Base-by-base conservation (phyloP, 2,888 invertebrate species). In the Melieria crassipennis region DNA sequence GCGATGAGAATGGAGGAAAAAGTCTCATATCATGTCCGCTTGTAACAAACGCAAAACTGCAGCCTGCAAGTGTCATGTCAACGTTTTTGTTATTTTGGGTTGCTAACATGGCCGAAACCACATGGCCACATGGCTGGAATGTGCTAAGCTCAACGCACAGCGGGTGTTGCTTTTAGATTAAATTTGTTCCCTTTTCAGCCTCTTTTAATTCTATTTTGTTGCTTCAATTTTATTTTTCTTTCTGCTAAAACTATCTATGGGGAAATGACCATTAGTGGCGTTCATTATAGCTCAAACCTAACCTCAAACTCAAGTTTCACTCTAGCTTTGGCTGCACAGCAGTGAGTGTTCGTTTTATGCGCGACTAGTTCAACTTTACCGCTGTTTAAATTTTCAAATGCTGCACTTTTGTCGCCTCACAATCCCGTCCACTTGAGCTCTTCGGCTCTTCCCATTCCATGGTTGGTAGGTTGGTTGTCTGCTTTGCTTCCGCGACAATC, bases 21-120 rank as follows among this genome's bases (percentile, higher is more conserved):
- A 56, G 43, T 57, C 7, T 11, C 46, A 56, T 16, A 16, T 73
- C 66, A 73, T 67, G 64, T 73, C 69, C 73, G 73, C 57, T 67
- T 66, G 57, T 55, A 60, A 47, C 56, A 69, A 55, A 69, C 30
- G 68, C 52, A 43, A 52, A 30, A 69, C 55, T 52, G 62, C 11
- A 46, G 16, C 52, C 43, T 50, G n/a, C 6, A 52, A 69, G 61
- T 55, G 52, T 4, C 46, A 9, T 11, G 64, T 52, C 43, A 43
- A 7, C 9, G 4, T 30, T 30, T 30, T 30, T 43, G 7, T 43
- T 43, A 13, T 13, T 62, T 63, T n/a, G 9, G 7, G 50, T 42
- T 16, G 11, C 10, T 10, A 11, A 42, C 45, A 60, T n/a, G 45
- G 10, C 0, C n/a, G n/a, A 42, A 30, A 3, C n/a, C 10, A 13